Percentiles rank a stretch among this genome's conserved stretches.
These are phyloP conservation scores for Aproaerema taeniolella DNA, from an alignment of 2,888 invertebrate genomes.

Conservation along the genomic window DNA sequence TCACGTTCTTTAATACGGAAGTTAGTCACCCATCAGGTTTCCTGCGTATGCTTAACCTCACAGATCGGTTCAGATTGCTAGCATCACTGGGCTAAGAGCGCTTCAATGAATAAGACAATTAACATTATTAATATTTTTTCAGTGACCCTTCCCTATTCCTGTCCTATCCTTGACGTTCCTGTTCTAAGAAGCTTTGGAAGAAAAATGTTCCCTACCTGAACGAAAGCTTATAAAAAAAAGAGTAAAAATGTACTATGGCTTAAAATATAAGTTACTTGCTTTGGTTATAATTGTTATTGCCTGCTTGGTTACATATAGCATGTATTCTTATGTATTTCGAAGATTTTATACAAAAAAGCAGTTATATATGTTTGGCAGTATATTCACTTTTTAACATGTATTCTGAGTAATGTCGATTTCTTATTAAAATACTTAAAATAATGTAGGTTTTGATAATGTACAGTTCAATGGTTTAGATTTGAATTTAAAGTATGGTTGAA, in stretches of 20 bases:
- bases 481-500: no score
- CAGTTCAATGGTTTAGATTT: no score
- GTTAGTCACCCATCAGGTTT: no score
- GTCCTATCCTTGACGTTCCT: constrained; percentile 8
- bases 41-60: no score
- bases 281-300: constrained; percentile 29
- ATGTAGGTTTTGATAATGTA: no score
- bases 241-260: constrained; percentile 18
- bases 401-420: no score
- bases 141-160: constrained; percentile 13
- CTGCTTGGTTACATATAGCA: constrained; percentile 37
- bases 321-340: constrained; percentile 45
- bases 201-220: background rate
- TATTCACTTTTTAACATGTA: constrained; percentile 33
- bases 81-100: no score
- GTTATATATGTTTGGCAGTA: constrained; percentile 34
- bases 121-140: constrained; percentile 10
- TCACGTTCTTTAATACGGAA: no score
- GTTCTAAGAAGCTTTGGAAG: constrained; percentile 3
- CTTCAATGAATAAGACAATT: no score
- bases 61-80: no score
- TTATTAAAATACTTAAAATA: background rate
- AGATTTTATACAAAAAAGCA: constrained; percentile 32
- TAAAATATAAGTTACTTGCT: constrained; percentile 34
- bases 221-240: background rate